A percentile compares a stretch with the other conserved stretches of the same genome.
These are phyloP conservation scores for Microtus montanus DNA, from an alignment of 2,113 vertebrate species.

Conservation along the genomic window DNA sequence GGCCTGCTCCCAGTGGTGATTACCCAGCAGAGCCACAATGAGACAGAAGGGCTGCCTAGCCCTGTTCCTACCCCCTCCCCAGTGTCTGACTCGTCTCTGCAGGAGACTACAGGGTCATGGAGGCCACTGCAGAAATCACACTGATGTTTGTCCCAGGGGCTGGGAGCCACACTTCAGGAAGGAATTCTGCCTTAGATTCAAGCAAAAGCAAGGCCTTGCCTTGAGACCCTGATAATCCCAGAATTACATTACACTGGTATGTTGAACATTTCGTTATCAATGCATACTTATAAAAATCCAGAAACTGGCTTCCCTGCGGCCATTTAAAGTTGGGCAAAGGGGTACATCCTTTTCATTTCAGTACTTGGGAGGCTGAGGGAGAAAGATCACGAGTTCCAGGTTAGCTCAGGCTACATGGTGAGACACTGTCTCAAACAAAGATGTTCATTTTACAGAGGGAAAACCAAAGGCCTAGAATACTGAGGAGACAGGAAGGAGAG, in stretches of 20 bases:
- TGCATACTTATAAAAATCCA: too few relatives aligned
- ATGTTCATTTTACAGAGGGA: background rate
- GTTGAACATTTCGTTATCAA: background rate
- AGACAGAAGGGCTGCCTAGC: slow-evolving; percentile 76
- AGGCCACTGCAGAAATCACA: background rate
- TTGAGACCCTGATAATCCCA: fast-evolving
- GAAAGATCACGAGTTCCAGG: background rate
- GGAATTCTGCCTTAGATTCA: too few relatives aligned
- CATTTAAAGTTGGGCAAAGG: background rate
- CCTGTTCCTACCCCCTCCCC: slow-evolving; percentile 54
- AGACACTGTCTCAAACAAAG: background rate
- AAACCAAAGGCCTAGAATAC: background rate
- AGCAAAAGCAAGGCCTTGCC: background rate
- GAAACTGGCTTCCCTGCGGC: background rate
- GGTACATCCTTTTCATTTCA: background rate
- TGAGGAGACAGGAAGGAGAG: background rate
- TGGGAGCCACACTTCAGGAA: too few relatives aligned
- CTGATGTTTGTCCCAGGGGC: fast-evolving
- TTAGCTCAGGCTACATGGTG: background rate
- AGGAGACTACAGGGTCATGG: background rate
- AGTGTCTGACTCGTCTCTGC: slow-evolving; percentile 57
- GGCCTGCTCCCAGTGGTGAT: slow-evolving; percentile 79
- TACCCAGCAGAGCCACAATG: slow-evolving; percentile 80
- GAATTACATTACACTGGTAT: fast-evolving
- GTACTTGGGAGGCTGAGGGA: background rate